phyloP scores from a whole-genome alignment of 2,113 vertebrate species.

The Zootoca vivipara region DNA sequence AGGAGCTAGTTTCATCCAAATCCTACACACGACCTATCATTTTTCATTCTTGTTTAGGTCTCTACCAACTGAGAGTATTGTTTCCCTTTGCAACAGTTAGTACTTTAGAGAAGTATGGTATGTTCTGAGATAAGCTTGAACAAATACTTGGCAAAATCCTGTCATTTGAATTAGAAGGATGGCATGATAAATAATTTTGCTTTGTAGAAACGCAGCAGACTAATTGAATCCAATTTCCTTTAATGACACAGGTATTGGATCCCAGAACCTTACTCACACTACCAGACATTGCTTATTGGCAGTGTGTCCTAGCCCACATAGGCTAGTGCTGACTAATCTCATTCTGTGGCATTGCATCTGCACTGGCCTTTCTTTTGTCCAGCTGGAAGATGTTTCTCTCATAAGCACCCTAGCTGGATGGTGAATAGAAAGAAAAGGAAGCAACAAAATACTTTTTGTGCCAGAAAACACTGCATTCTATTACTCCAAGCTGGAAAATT shows the following conservation, averaged over 20 bases:
- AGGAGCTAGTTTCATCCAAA: background rate
- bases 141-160: background rate
- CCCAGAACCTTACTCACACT: background rate
- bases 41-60: background rate
- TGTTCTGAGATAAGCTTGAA: background rate
- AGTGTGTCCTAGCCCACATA: background rate
- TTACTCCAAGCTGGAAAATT: too few species aligned
- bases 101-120: background rate
- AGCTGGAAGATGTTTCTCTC: background rate
- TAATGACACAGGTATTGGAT: background rate
- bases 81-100: background rate
- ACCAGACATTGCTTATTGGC: too few species aligned
- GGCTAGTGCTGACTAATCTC: background rate
- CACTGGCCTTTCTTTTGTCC: background rate
- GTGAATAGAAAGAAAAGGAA: background rate
- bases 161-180: background rate
- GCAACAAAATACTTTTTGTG: too few species aligned
- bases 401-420: background rate
- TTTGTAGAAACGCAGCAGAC: background rate
- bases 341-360: background rate
- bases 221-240: background rate
- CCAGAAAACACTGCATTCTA: too few species aligned
- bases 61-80: background rate
- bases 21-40: background rate
- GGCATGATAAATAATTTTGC: background rate